These are phyloP conservation scores for Ciconia boyciana DNA, from an alignment of 2,113 vertebrate genomes.

Conservation along the genomic window DNA sequence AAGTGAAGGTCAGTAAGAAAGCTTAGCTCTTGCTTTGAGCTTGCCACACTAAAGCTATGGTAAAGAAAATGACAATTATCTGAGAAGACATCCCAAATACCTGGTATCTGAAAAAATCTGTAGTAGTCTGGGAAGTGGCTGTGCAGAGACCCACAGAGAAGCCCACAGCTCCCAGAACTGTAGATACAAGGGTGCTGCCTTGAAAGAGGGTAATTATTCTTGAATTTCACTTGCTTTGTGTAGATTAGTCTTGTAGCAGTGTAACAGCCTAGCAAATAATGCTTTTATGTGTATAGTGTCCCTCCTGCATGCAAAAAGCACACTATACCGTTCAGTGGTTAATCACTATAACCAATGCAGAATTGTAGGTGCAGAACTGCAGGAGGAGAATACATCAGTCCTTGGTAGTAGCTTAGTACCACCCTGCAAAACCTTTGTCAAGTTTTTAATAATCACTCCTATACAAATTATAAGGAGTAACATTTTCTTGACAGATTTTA, in stretches of 20 bases:
- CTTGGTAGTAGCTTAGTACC: background rate
- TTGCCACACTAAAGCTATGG: background rate
- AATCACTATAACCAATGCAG: background rate
- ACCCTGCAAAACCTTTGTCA: background rate
- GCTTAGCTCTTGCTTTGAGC: background rate
- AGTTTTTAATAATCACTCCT: background rate
- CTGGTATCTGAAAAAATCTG: background rate
- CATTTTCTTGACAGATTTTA: background rate
- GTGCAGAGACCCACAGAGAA: background rate
- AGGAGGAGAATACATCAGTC: background rate
- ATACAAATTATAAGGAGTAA: background rate
- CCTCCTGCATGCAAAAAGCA: background rate
- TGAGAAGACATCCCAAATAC: background rate
- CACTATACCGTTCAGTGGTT: fast-evolving
- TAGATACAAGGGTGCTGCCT: background rate
- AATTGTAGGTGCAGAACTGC: background rate
- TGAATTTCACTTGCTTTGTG: background rate
- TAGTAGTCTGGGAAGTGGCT: background rate
- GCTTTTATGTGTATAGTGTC: background rate
- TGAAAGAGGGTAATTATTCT: background rate
- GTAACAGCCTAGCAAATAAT: background rate
- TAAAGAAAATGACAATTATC: background rate
- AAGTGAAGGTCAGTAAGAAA: background rate
- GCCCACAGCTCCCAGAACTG: background rate
- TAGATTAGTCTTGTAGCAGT: background rate